These are phyloP conservation scores for Mola mola DNA, from an alignment of 2,113 vertebrate species.

Conservation along the genomic window DNA sequence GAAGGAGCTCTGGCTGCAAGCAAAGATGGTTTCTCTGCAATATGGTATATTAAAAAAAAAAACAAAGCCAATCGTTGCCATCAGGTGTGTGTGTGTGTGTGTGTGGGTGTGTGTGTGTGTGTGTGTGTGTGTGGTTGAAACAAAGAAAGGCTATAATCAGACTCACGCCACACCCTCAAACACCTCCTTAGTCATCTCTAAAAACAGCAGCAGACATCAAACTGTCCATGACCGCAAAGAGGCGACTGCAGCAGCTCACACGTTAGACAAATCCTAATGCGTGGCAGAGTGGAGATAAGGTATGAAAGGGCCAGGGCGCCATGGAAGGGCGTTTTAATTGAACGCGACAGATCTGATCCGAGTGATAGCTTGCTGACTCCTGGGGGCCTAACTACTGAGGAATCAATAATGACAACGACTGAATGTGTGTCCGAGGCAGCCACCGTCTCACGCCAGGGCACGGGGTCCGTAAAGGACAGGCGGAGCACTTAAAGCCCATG, in stretches of 20 bases:
- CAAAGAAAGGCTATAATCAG: slow-evolving; percentile 44
- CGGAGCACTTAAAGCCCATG: slow-evolving; percentile 24
- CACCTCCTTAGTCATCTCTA: slow-evolving; percentile 44
- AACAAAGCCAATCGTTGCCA: slow-evolving; percentile 9
- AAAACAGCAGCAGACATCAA: slow-evolving; percentile 34
- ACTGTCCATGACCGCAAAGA: slow-evolving; percentile 14
- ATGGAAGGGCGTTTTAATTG: slow-evolving; percentile 56
- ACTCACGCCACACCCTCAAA: slow-evolving; percentile 51
- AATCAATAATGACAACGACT: slow-evolving; percentile 68
- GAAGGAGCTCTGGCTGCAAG: slow-evolving; percentile 12
- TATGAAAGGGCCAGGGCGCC: slow-evolving; percentile 12
- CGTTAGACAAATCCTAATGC: slow-evolving; percentile 31
- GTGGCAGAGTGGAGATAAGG: slow-evolving; percentile 22
- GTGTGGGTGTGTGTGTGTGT: neutral
- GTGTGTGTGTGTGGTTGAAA: slow-evolving; percentile 8
- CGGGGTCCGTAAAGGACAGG: slow-evolving; percentile 10
- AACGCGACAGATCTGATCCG: slow-evolving; percentile 60
- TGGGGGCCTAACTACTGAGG: slow-evolving; percentile 59
- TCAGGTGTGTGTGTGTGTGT: slow-evolving; percentile 21
- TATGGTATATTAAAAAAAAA: slow-evolving; percentile 22
- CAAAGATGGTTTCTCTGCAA: neutral
- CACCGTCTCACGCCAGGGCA: slow-evolving; percentile 27
- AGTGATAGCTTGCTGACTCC: slow-evolving; percentile 48
- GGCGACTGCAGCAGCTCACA: slow-evolving; percentile 8
- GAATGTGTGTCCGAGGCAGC: slow-evolving; percentile 26